Conservation (phyloP, 2,888 invertebrate species). For the Nephrotoma flavescens region DNA sequence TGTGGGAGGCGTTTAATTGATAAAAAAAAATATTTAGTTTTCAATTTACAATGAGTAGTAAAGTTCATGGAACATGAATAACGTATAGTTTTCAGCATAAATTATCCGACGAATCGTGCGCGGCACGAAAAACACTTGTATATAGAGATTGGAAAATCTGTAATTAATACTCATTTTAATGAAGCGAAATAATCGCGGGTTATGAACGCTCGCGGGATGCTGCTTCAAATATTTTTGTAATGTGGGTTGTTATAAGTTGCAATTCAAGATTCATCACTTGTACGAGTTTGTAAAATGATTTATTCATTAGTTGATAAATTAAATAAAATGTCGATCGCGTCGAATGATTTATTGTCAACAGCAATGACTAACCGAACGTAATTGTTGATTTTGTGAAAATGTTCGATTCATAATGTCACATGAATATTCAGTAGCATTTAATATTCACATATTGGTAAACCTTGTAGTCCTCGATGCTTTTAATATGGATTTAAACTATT, state of each 20-base stretch:
- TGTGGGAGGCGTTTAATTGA: not conserved
- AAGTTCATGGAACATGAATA: not conserved
- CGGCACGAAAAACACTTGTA: not conserved
- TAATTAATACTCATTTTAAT: not conserved
- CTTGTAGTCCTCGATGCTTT: too few species aligned
- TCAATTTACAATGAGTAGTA: not conserved
- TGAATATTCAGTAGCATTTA: too few species aligned
- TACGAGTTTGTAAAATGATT: not conserved
- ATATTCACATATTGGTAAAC: too few species aligned
- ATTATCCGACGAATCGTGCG: not conserved
- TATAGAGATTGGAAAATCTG: not conserved
- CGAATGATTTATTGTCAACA: not conserved
- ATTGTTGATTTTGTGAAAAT: too few species aligned
- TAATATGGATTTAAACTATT: too few species aligned
- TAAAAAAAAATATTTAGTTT: not conserved
- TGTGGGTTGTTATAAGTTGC: not conserved
- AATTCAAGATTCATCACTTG: not conserved
- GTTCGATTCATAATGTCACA: too few species aligned
- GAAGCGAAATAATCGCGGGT: not conserved
- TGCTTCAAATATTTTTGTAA: not conserved
- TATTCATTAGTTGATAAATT: not conserved
- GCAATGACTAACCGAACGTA: not conserved
- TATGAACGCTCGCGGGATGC: too few species aligned
- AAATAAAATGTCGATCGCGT: not conserved
- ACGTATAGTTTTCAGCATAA: not conserved